These are phyloP conservation scores for Eriocheir sinensis DNA, from an alignment of 1,140 invertebrate genomes.

Conservation along the genomic window DNA sequence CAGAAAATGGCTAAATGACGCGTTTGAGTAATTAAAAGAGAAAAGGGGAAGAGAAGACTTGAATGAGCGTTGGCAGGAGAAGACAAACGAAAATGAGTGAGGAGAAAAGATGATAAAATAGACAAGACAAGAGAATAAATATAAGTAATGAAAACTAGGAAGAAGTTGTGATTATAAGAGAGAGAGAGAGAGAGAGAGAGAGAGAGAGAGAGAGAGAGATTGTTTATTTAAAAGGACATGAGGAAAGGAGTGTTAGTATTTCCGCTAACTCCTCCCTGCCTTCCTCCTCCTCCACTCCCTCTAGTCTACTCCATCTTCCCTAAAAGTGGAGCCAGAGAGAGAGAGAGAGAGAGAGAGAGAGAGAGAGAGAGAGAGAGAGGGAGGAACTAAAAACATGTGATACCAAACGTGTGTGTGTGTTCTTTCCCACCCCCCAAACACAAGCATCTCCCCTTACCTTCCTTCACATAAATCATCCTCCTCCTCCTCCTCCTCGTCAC, in stretches of 20 bases:
- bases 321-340: no score
- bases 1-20: no score
- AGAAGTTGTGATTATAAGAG: no score
- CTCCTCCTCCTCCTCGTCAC: neutral
- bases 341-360: constrained; percentile 11
- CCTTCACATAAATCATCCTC: neutral
- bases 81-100: neutral
- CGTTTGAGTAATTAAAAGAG: no score
- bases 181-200: constrained; percentile 22
- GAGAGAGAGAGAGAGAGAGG: constrained; percentile 10
- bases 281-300: no score
- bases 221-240: no score
- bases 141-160: no score
- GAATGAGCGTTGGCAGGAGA: neutral
- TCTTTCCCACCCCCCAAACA: neutral
- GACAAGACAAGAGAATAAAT: no score
- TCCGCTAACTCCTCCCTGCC: no score
- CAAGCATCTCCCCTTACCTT: neutral
- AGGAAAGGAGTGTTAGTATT: no score
- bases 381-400: neutral
- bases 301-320: no score
- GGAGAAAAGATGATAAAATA: neutral
- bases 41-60: neutral
- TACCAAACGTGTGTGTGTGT: no score
- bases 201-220: neutral